A percentile compares a stretch with the other conserved stretches of the same genome.
These are phyloP conservation scores for Rhea pennata DNA, from an alignment of 2,113 vertebrate genomes.

Conservation along the genomic window DNA sequence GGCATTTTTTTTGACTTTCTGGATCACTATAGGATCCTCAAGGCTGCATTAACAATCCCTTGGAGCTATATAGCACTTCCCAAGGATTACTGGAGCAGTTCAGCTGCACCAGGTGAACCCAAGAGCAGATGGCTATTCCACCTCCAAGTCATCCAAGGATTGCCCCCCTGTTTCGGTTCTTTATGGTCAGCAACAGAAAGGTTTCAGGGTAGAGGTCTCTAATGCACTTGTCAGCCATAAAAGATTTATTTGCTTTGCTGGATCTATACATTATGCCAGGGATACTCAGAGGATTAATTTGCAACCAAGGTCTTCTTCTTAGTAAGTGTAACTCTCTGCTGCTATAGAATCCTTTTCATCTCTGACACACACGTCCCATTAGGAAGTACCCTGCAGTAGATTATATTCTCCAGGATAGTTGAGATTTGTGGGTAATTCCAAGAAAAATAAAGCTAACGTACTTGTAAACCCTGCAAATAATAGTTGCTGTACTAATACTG, in stretches of 20 bases:
- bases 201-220: neutral
- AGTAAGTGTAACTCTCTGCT: neutral
- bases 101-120: neutral
- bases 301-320: neutral
- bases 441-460: conserved; percentile 2
- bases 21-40: neutral
- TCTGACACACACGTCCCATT: neutral
- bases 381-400: neutral
- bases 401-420: neutral
- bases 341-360: neutral
- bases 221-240: neutral
- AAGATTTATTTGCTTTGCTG: neutral
- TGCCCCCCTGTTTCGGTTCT: neutral
- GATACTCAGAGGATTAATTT: neutral
- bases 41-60: neutral
- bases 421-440: neutral
- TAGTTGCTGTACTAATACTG: neutral
- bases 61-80: neutral
- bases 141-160: neutral
- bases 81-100: neutral
- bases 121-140: neutral
- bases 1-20: neutral
- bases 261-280: neutral
- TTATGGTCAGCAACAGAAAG: neutral
- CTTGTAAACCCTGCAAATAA: neutral